Base-by-base conservation (phyloP, 2,113 vertebrate genomes). In the Corydoras maculifer region DNA sequence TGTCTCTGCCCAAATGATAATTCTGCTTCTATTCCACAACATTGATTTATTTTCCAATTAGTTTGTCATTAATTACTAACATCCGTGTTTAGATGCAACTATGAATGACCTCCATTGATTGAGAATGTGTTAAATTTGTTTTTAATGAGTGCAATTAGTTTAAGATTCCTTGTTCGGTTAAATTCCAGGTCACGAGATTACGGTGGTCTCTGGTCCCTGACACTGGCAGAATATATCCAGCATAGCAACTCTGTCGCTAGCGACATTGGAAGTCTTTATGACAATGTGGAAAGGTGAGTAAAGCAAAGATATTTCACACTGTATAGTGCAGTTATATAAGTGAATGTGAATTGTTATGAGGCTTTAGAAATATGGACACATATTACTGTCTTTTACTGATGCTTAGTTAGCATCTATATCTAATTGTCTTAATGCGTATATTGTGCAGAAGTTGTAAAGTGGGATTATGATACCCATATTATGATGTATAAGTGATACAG, bases 121-220 rank as follows among this genome's bases (percentile, higher is more conserved):
- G 58, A 62, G 3, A 49, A 61, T 59, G 62, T 58, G 48, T 54
- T 69, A 64, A 51, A 60, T 77, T 64, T 62, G 29, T 65, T 66
- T 73, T 69, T 65, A 73, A 65, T 69, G 18, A 74, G 62, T 18
- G 63, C 51, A 35, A 66, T 70, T 65, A 55, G 70, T 71, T 7
- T 31, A n/a, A 15, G 8, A 3, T 73, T 63, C 35, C 10, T 10
- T 62, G 0, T 58, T 25, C 3, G 59, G 10, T 75, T 29, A 58
- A 51, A 68, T 74, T 3, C 54, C 51, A 99, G 97, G 76, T 98
- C 94, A 14, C 77, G 88, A 75, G 84, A 89, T 68, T 85, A 82
- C 14, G 96, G 97, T 63, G 88, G 89, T 70, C 86, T 99, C 13
- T 99, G 97, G 97, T 90, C 94, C 79, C 86, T 99, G 81, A 90